Conservation (phyloP, 1,140 invertebrate species). For the Megathymus violae region DNA sequence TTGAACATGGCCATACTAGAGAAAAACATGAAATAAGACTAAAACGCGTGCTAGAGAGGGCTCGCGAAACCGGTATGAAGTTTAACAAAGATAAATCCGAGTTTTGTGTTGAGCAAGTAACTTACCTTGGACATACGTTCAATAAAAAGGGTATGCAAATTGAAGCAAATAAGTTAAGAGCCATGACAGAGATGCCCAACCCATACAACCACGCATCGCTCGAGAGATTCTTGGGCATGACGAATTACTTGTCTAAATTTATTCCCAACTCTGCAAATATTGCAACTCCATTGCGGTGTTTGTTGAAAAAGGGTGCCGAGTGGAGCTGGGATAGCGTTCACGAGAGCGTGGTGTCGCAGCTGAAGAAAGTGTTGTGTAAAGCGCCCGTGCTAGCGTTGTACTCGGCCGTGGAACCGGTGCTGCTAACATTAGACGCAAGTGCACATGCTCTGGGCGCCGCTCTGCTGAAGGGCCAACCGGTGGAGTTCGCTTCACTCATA, state of each 20-base stretch:
- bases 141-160: background rate
- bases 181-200: conserved; percentile 6
- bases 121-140: conserved; percentile 18
- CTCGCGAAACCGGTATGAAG: too few relatives aligned
- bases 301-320: conserved; percentile 30
- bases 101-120: conserved; percentile 1
- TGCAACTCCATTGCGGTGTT: conserved; percentile 8
- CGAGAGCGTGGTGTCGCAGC: background rate
- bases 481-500: conserved; percentile 26
- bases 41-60: conserved; percentile 2
- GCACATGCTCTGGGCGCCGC: conserved; percentile 23
- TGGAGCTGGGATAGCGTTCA: conserved; percentile 19
- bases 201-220: background rate
- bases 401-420: conserved; percentile 2
- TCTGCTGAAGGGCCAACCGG: conserved; percentile 29
- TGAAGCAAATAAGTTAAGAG: conserved; percentile 4
- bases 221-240: conserved; percentile 25
- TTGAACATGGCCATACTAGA: too few relatives aligned
- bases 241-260: conserved; percentile 33
- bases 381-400: conserved; percentile 31
- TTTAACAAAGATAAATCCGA: background rate
- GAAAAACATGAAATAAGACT: too few relatives aligned
- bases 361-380: conserved; percentile 16
- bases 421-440: conserved; percentile 22
- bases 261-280: conserved; percentile 30